Percentiles rank a stretch among this genome's conserved stretches.
These are phyloP conservation scores for Drosophila lacicola DNA, from an alignment of 2,888 invertebrate species.

Conservation along the genomic window DNA sequence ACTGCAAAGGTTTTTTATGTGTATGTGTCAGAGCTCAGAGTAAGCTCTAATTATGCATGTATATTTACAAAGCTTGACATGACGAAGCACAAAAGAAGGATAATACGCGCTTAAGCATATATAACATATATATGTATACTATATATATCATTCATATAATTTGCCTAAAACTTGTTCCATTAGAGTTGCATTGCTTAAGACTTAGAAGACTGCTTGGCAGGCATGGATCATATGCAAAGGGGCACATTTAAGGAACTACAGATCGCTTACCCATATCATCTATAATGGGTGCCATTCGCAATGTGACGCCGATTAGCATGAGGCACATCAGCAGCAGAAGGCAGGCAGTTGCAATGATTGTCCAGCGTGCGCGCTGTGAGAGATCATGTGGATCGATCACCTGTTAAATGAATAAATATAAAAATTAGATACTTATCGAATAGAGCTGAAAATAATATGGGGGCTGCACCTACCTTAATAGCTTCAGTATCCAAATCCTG, in stretches of 20 bases:
- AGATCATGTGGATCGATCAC: constrained; percentile 92
- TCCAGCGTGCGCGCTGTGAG: constrained; percentile 93
- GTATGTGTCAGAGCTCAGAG: background rate
- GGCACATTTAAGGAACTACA: background rate
- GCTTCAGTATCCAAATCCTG: constrained; percentile 85
- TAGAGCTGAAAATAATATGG: background rate
- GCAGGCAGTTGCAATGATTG: constrained; percentile 96
- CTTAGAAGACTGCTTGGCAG: constrained; percentile 56
- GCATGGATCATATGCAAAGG: constrained; percentile 37
- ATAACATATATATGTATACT: constrained; percentile 7
- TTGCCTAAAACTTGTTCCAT: constrained; percentile 71
- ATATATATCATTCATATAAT: constrained; percentile 9
- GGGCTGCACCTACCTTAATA: constrained; percentile 80
- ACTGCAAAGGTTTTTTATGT: constrained; percentile 4
- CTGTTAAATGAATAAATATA: constrained; percentile 73
- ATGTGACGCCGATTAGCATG: constrained; percentile 94
- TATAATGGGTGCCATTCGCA: constrained; percentile 97
- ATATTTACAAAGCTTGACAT: constrained; percentile 55
- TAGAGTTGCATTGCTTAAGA: constrained; percentile 54
- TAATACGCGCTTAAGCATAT: constrained; percentile 40
- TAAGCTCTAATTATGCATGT: constrained; percentile 17
- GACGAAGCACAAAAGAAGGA: constrained; percentile 50
- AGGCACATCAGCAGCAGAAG: constrained; percentile 94
- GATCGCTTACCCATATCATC: constrained; percentile 95
- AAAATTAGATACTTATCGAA: background rate